These are phyloP conservation scores for Pilophorus perplexus DNA, from an alignment of 2,888 invertebrate species.

Conservation along the genomic window DNA sequence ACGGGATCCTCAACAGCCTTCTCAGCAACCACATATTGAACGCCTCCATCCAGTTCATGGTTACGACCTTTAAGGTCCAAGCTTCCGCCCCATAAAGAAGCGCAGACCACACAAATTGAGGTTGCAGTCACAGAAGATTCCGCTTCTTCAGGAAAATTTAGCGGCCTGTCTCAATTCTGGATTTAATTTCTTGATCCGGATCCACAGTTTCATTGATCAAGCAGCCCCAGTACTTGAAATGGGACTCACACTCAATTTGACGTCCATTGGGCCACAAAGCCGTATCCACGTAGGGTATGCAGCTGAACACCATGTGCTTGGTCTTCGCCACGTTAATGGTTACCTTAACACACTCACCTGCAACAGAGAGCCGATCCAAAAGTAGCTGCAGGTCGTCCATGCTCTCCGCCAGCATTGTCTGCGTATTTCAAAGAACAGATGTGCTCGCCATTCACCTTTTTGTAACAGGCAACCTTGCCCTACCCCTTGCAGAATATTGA, in stretches of 20 bases:
- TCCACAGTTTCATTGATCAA: slow-evolving; percentile 3
- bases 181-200: not conserved
- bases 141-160: not conserved
- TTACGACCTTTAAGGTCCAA: no score
- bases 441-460: not conserved
- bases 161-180: not conserved
- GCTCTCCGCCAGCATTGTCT: not conserved
- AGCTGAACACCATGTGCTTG: no score
- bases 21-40: not conserved
- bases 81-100: no score
- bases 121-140: not conserved
- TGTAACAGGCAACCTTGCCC: not conserved
- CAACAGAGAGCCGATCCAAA: not conserved
- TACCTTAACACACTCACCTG: no score
- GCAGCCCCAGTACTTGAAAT: slow-evolving; percentile 6
- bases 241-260: no score
- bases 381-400: not conserved
- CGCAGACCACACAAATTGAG: not conserved
- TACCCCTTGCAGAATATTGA: not conserved
- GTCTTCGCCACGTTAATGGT: no score
- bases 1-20: not conserved
- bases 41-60: not conserved
- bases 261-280: no score
- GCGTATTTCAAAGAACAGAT: no score
- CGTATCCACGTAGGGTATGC: no score